Evolutionary conservation across 35 echinoderm and acorn worm genomes (phyloP).

Genomic region (Lytechinus variegatus): DNA sequence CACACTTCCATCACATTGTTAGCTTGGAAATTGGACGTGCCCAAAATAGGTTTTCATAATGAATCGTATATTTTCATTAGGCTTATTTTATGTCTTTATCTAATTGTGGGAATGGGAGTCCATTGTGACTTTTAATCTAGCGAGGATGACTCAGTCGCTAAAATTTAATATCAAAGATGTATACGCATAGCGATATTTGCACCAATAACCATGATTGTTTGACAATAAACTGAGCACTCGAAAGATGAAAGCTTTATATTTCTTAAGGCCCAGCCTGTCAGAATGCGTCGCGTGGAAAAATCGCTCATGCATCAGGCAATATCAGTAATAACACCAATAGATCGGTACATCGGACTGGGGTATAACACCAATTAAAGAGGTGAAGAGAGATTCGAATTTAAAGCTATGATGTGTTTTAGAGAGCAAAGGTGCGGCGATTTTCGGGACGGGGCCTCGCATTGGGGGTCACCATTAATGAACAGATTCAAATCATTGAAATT

Average conservation of each 20-base stretch:
- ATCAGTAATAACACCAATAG: neutral
- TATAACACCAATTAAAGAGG: neutral
- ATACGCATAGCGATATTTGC: neutral
- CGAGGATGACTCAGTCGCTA: constrained; percentile 16
- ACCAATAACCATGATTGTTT: constrained; percentile 2
- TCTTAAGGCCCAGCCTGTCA: neutral
- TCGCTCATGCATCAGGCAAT: neutral
- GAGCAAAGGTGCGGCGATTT: no score
- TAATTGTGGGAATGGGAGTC: neutral
- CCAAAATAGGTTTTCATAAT: no score
- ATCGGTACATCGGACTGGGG: neutral
- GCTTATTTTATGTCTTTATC: neutral
- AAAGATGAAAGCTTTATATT: neutral
- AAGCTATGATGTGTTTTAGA: neutral
- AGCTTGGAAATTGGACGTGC: no score
- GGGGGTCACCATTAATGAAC: no score
- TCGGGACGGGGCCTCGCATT: no score
- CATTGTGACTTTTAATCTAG: neutral
- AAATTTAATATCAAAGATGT: neutral
- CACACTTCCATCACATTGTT: no score
- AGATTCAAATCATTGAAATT: no score
- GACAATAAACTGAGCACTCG: neutral
- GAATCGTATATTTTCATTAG: no score
- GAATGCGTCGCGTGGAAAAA: neutral
- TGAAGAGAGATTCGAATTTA: neutral